Base-by-base conservation (phyloP, 2,797 vertebrate genomes). In the Neomorphus geoffroyi region DNA sequence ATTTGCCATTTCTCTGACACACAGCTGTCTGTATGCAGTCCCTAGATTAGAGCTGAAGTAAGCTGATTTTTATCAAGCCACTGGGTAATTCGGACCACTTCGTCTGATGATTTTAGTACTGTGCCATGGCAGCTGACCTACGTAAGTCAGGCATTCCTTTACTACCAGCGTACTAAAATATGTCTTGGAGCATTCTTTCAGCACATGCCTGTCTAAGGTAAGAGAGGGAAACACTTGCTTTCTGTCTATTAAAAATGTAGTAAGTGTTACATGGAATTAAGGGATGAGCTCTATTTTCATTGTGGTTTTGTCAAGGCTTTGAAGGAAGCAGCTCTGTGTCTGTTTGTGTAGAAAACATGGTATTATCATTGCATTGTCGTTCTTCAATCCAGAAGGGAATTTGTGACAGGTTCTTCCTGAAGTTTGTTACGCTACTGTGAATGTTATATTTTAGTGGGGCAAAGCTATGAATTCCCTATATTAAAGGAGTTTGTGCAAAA, bases 41-140 rank as follows among this genome's bases (percentile, higher is more conserved):
- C 79, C 81, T 94, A 95, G 94, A 96, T 97, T 90, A 96, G 89
- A 95, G 80, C 74, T 92, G 73, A 94, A 96, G 73, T 96, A 95
- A 97, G 82, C 77, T 96, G 94, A 91, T 97, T 97, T 96, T 97
- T 92, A 39, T 93, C 92, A 96, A 97, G 82, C 82, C 69, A 41
- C 84, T 57, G 91, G 45, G 53, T 96, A 93, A 96, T 97, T 97
- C 93, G 80, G 89, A 88, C 64, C 74, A 65, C 90, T 90, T 95
- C 17, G 4, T 95, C 92, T 95, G 91, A 61, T 19, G 81, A 62
- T 96, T 95, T 95, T 91, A 92, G 60, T 94, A 39, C 71, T 79
- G 30, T 92, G n/a, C 65, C 48, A 11, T 92, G 48, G 80, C 92
- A 79, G 69, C 90, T 95, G 96, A 92, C 87, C 79, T 95, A 10